Evolutionary conservation across 1,140 invertebrate species (phyloP).

Genomic region (Drosophila lacertosa): DNA sequence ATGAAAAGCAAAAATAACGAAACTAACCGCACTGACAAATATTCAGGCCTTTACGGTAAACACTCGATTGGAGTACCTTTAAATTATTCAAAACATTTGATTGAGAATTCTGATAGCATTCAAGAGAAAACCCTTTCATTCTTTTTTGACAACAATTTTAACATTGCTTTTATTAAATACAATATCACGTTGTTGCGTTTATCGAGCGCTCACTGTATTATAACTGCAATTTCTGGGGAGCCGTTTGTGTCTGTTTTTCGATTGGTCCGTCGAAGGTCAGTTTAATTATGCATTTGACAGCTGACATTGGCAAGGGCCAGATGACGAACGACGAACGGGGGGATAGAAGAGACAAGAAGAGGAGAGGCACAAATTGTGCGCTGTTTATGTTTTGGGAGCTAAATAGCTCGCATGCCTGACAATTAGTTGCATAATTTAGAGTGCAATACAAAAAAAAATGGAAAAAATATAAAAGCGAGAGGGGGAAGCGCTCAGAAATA

Average conservation of each 20-base stretch:
- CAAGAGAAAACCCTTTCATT: too few species aligned
- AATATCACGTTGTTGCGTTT: too few species aligned
- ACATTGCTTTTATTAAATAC: too few species aligned
- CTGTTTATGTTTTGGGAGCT: slow-evolving; percentile 45
- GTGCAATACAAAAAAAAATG: slow-evolving; percentile 8
- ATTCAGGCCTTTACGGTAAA: slow-evolving; percentile 1
- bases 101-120: too few species aligned
- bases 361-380: too few species aligned
- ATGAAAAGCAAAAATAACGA: slow-evolving; percentile 14
- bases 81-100: too few species aligned
- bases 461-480: slow-evolving; percentile 19
- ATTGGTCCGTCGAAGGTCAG: slow-evolving; percentile 57
- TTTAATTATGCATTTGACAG: slow-evolving; percentile 78
- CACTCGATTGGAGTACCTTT: too few species aligned
- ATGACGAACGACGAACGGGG: too few species aligned
- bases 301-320: slow-evolving; percentile 34
- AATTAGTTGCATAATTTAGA: slow-evolving; percentile 79
- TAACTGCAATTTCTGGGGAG: slow-evolving; percentile 48
- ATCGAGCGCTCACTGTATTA: slow-evolving; percentile 2
- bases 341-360: too few species aligned
- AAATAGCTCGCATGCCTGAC: slow-evolving; percentile 65
- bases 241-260: slow-evolving; percentile 17
- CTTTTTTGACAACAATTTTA: too few species aligned
- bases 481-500: slow-evolving; percentile 44
- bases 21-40: slow-evolving; percentile 17